phyloP scores from a whole-genome alignment of 2,113 vertebrate species.

The Forbesichthys agassizii region DNA sequence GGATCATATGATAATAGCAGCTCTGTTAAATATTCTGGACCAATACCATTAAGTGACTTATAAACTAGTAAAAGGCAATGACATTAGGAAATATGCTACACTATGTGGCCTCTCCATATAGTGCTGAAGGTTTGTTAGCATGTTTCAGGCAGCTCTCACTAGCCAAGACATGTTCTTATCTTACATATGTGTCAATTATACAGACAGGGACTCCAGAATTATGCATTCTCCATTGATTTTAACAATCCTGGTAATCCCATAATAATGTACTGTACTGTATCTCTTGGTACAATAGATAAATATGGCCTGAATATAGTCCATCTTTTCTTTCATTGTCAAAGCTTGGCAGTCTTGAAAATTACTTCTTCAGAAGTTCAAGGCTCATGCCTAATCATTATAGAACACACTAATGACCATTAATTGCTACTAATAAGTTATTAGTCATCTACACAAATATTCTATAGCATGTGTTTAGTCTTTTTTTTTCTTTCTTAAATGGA shows the following conservation, averaged over 20 bases:
- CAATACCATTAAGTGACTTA: too few species aligned
- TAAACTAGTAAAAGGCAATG: too few species aligned
- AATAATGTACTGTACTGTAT: constrained; percentile 67
- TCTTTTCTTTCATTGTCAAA: constrained; percentile 79
- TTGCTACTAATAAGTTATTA: constrained; percentile 86
- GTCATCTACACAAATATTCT: constrained; percentile 84
- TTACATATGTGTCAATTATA: constrained; percentile 73
- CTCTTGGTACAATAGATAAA: constrained; percentile 78
- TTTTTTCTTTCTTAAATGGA: constrained; percentile 78
- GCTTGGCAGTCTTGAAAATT: constrained; percentile 78
- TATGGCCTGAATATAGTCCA: constrained; percentile 75
- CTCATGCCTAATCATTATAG: constrained; percentile 78
- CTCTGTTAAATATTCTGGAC: too few species aligned
- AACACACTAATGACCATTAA: constrained; percentile 83
- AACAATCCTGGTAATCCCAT: constrained; percentile 79
- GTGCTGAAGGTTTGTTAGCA: constrained; percentile 17
- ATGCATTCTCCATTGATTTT: constrained; percentile 70
- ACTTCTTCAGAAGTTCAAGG: constrained; percentile 83
- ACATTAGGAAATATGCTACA: background rate
- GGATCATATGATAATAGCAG: too few species aligned
- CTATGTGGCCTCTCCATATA: background rate
- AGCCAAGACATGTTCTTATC: constrained; percentile 63
- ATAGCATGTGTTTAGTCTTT: constrained; percentile 82
- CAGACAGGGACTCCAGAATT: constrained; percentile 53
- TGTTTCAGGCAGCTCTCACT: constrained; percentile 69